Base-by-base conservation (phyloP, 2,888 invertebrate genomes). In the Athetis lepigone region DNA sequence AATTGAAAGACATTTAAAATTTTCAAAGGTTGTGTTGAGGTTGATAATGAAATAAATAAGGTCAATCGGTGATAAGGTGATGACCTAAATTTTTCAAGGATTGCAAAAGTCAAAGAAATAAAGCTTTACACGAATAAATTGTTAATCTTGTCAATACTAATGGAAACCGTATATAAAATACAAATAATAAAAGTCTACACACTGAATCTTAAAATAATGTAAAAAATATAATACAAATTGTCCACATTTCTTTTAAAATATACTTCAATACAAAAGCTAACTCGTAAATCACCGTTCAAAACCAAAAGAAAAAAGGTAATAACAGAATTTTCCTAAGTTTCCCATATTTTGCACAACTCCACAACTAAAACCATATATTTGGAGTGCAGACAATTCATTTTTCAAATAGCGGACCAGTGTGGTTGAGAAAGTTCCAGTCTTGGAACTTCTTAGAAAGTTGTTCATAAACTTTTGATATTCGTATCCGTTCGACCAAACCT, bases 321-420 rank as follows among this genome's bases (percentile, higher is more conserved):
- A 72, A 71, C 70, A 74, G 77, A 82, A 84, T 83, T 71, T 79
- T 43, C 75, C 63, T 65, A 78, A 78, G 80, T 81, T 88, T 85
- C 85, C 85, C 88, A 89, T 90, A 90, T 91, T 90, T 86, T 84
- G 85, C 84, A 80, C 79, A 81, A 84, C 76, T 81, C 77, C 78
- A 75, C 84, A 92, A 92, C 89, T 92, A 86, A 85, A 85, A 86
- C 88, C 90, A 92, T 92, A 92, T 93, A 92, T 92, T 88, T 88
- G 88, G 83, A 91, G 91, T 88, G 91, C 88, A 91, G 93, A 94
- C 94, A 93, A 94, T 93, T 93, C 92, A 94, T 94, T 94, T 94
- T 94, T 93, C 92, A 93, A 91, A 90, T 84, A 85, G 85, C 89
- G 86, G 84, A 83, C 86, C 84, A 69, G 63, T 76, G 83, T 85